Evolutionary conservation across 2,888 invertebrate species (phyloP), one percentile per base, ranked within the genome.

Genomic region (Malthinus flaveolus): DNA sequence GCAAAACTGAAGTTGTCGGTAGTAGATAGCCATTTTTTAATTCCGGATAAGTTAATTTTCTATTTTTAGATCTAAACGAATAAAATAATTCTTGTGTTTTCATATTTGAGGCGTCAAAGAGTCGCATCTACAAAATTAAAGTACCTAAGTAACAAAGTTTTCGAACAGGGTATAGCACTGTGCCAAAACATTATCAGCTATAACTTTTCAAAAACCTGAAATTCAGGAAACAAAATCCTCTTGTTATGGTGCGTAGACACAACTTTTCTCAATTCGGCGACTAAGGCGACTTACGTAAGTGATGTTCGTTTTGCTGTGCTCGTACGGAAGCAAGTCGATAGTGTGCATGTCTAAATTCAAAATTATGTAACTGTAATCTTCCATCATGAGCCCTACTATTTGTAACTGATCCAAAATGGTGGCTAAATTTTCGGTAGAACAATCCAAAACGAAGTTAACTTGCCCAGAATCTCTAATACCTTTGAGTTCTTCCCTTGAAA

Each of bases 1-100:
- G 83, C 62, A 96, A 81, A 7, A 93, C 94, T 61, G 91, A 85
- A 73, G 89, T 88, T 7, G 90, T 84, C 80, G 84, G 81, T 7
- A 77, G 49, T 36, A 69, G 67, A n/a, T 3, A 10, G 6, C 23
- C 34, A 10, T 35, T 23, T 23, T 12, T 5, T 34, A 7, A 7
- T 3, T 31, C 31, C 32, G 37, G 23, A 23, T 42, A 11, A 7
- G 32, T 15, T 23, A 47, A 31, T 45, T 62, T 56, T 47, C 60
- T 54, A 8, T 42, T 39, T 44, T 39, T 49, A 1, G 11, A 33
- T 50, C 44, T 42, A 8, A 60, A 32, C 6, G 11, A 36, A 15
- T 49, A 23, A 7, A 35, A 34, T n/a, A 51, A 13, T 34, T 33
- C 13, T 9, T 54, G 46, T 9, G 57, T 50, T 10, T 34, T 15